phyloP scores from a whole-genome alignment of 2,888 invertebrate species.

The Agrochola litura region DNA sequence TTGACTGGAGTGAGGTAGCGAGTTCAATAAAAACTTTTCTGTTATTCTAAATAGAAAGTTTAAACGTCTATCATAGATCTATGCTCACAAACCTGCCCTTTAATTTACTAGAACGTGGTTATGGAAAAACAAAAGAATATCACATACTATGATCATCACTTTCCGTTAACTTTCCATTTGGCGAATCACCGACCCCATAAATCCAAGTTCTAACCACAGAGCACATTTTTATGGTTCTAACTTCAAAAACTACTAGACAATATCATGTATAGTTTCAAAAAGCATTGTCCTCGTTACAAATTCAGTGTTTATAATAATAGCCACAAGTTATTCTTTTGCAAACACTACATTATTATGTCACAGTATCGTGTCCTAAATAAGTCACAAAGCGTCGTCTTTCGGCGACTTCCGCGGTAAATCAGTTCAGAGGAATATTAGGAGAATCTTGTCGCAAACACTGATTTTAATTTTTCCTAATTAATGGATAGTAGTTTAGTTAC shows the following conservation, averaged over 20 bases:
- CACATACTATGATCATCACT: too few species aligned
- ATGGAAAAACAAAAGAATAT: slow-evolving; percentile 9
- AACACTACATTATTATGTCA: slow-evolving; percentile 24
- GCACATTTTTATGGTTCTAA: too few species aligned
- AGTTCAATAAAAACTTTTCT: neutral
- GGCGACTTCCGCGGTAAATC: slow-evolving; percentile 41
- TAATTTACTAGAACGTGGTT: neutral
- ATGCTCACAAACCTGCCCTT: neutral
- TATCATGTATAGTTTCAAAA: neutral
- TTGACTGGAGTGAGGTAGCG: too few species aligned
- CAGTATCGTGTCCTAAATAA: slow-evolving; percentile 38
- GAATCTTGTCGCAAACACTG: neutral
- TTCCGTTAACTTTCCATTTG: neutral
- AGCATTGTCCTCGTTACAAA: slow-evolving; percentile 4
- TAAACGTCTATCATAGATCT: neutral
- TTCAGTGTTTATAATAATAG: slow-evolving; percentile 10
- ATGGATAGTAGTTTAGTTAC: neutral
- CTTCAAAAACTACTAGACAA: neutral
- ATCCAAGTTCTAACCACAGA: neutral
- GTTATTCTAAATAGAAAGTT: neutral
- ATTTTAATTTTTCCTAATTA: neutral
- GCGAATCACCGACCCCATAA: neutral
- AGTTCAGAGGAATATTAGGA: neutral
- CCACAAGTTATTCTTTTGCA: slow-evolving; percentile 3
- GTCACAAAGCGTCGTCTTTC: slow-evolving; percentile 2